phyloP scores from a whole-genome alignment of 2,797 vertebrate species.

The Mormyrus hasselquistii region DNA sequence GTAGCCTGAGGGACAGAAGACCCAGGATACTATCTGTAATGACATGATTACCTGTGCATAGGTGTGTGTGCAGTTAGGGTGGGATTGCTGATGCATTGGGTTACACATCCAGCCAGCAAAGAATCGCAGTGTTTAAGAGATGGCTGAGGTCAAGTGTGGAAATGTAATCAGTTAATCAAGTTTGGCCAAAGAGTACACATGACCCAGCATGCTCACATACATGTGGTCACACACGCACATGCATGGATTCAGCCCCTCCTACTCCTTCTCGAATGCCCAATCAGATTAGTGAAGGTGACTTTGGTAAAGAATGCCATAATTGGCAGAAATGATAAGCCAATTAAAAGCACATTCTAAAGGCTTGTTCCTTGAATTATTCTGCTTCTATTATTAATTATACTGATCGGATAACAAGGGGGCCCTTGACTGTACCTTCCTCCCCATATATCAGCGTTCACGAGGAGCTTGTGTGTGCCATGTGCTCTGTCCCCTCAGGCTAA shows the following conservation, averaged over 20 bases:
- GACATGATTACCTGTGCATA: background rate
- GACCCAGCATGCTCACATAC: constrained; percentile 41
- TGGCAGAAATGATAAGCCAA: constrained; percentile 66
- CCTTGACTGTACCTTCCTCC: constrained; percentile 36
- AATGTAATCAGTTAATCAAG: constrained; percentile 72
- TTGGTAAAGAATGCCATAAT: constrained; percentile 57
- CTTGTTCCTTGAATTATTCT: constrained; percentile 42
- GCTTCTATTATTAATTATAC: constrained; percentile 55
- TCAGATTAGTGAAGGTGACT: constrained; percentile 68
- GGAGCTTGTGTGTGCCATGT: background rate
- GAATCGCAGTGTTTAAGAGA: constrained; percentile 47
- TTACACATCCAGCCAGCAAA: constrained; percentile 47
- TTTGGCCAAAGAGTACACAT: constrained; percentile 62
- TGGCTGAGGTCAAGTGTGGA: constrained; percentile 57
- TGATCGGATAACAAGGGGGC: constrained; percentile 55
- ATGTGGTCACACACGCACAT: constrained; percentile 32
- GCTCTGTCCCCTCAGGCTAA: constrained; percentile 8
- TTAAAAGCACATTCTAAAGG: constrained; percentile 59
- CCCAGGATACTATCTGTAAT: background rate
- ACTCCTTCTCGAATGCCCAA: constrained; percentile 48
- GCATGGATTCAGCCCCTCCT: background rate
- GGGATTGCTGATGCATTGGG: constrained; percentile 8
- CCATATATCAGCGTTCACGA: constrained; percentile 15
- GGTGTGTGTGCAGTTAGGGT: constrained; percentile 1
- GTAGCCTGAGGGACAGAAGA: background rate